These are phyloP conservation scores for Eulithis testata DNA, from an alignment of 2,888 invertebrate species.

Conservation along the genomic window DNA sequence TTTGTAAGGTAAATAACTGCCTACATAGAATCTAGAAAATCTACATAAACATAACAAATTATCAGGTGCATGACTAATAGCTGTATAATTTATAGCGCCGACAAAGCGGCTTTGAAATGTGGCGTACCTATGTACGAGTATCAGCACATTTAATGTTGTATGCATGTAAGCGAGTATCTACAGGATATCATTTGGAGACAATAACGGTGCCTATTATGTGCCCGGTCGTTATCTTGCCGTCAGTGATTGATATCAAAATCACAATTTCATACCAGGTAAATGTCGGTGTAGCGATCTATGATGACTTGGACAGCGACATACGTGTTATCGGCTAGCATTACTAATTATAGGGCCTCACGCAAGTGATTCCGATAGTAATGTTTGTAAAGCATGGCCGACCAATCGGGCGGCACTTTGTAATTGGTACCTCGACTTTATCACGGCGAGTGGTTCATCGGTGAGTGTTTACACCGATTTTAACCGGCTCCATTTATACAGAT, in stretches of 20 bases:
- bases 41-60: constrained; percentile 44
- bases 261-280: constrained; percentile 63
- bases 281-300: constrained; percentile 66
- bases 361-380: constrained; percentile 57
- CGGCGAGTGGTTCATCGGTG: constrained; percentile 40
- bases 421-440: constrained; percentile 53
- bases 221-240: constrained; percentile 49
- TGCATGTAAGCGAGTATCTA: constrained; percentile 40
- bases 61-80: constrained; percentile 48
- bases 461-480: constrained; percentile 56
- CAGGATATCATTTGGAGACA: constrained; percentile 53
- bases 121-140: constrained; percentile 33
- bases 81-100: constrained; percentile 47
- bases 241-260: constrained; percentile 63
- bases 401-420: constrained; percentile 60
- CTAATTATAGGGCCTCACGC: constrained; percentile 78
- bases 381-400: constrained; percentile 58
- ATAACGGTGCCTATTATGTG: constrained; percentile 44
- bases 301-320: constrained; percentile 56
- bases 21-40: constrained; percentile 30
- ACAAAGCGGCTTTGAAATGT: constrained; percentile 48
- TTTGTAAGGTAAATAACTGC: constrained; percentile 32
- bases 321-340: constrained; percentile 65
- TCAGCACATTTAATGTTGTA: constrained; percentile 46
- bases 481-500: constrained; percentile 31